phyloP scores from a whole-genome alignment of 92 coral and sea anemone species.

The Desmophyllum pertusum region DNA sequence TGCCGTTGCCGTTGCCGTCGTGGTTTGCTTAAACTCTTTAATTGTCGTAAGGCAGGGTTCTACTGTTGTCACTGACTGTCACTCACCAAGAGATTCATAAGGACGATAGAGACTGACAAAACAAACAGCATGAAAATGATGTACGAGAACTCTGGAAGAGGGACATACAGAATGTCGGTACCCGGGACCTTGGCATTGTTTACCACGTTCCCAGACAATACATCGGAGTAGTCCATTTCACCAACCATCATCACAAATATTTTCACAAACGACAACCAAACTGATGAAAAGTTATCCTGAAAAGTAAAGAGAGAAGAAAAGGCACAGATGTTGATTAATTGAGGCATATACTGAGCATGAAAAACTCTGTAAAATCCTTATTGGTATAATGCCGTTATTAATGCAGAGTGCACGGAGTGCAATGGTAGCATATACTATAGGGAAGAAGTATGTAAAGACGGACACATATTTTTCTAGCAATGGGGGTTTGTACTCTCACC shows the following conservation, averaged over 20 bases:
- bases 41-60: too few relatives aligned
- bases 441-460: too few relatives aligned
- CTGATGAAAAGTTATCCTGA: conserved; percentile 67
- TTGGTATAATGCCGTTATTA: too few relatives aligned
- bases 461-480: too few relatives aligned
- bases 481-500: too few relatives aligned
- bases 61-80: not conserved
- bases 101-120: conserved; percentile 76
- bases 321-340: too few relatives aligned
- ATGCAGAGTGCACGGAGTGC: too few relatives aligned
- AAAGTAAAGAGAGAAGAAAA: not conserved
- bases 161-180: conserved; percentile 70
- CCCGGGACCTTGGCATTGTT: conserved; percentile 49
- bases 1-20: too few relatives aligned
- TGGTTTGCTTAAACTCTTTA: too few relatives aligned
- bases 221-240: conserved; percentile 81
- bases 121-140: conserved; percentile 63
- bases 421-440: too few relatives aligned
- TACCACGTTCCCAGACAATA: conserved; percentile 69
- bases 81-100: conserved; percentile 92
- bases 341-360: too few relatives aligned
- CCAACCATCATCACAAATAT: conserved; percentile 87
- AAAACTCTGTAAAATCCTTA: too few relatives aligned
- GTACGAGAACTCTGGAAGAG: conserved; percentile 76
- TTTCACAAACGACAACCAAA: conserved; percentile 73